Percentiles rank a stretch among this genome's conserved stretches.
phyloP scores from a whole-genome alignment of 2,888 invertebrate genomes.

The Cryptocephalus primarius region DNA sequence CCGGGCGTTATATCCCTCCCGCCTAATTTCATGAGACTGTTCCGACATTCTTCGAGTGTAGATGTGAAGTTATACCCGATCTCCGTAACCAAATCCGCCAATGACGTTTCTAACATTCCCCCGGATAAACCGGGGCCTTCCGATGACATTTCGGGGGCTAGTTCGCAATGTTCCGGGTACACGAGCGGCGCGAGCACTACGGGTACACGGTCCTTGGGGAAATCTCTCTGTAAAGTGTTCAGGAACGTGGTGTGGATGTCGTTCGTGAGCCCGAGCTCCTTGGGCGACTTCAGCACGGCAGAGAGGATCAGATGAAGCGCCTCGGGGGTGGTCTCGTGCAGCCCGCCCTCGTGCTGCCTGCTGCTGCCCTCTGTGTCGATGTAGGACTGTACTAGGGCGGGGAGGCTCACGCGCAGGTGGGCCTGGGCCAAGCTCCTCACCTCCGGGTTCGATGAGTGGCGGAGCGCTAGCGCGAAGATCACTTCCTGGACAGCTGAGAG shows the following conservation, averaged over 20 bases:
- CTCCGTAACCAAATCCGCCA: constrained; percentile 85
- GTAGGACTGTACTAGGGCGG: constrained; percentile 77
- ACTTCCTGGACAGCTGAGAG: constrained; percentile 86
- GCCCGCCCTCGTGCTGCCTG: constrained; percentile 62
- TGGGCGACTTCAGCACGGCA: constrained; percentile 49
- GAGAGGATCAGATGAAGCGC: constrained; percentile 72
- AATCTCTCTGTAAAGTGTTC: constrained; percentile 71
- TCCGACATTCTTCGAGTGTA: constrained; percentile 79
- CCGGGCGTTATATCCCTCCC: constrained; percentile 72
- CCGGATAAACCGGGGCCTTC: constrained; percentile 45
- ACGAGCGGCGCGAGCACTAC: constrained; percentile 81
- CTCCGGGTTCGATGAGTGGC: constrained; percentile 70
- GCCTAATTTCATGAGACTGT: constrained; percentile 63
- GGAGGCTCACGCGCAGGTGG: constrained; percentile 71
- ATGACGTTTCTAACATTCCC: constrained; percentile 56
- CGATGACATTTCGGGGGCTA: constrained; percentile 52
- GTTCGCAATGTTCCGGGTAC: constrained; percentile 67
- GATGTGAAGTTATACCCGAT: constrained; percentile 77
- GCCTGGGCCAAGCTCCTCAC: constrained; percentile 61
- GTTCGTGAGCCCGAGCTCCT: constrained; percentile 52
- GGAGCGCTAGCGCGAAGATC: constrained; percentile 75
- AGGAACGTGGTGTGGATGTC: constrained; percentile 74
- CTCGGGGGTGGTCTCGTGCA: constrained; percentile 86
- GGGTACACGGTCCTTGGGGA: constrained; percentile 79
- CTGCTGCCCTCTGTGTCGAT: constrained; percentile 67